Evolutionary conservation across 2,113 vertebrate species (phyloP).

Genomic region (Emydura subglobosa): DNA sequence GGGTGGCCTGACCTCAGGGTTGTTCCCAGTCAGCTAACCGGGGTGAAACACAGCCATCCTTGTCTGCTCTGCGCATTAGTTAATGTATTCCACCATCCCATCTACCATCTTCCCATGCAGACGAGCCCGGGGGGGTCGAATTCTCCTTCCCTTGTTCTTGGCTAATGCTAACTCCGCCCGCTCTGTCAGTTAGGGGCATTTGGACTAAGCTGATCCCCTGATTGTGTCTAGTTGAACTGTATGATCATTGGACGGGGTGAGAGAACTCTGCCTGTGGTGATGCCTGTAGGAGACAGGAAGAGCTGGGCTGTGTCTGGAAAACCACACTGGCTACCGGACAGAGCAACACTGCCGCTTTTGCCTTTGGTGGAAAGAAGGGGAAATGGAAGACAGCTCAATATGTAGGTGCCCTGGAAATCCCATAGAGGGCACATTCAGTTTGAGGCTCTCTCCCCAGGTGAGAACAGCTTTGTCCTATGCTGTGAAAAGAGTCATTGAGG

Average conservation of each 20-base stretch:
- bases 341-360: neutral
- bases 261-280: neutral
- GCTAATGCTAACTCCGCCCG: neutral
- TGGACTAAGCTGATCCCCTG: neutral
- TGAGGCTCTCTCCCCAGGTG: neutral
- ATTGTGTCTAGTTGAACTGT: neutral
- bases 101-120: neutral
- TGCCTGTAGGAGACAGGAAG: neutral
- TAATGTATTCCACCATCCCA: neutral
- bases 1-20: neutral
- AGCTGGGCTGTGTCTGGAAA: neutral
- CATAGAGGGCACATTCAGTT: neutral
- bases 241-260: neutral
- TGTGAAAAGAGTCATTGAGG: neutral
- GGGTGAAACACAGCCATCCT: neutral
- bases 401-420: neutral
- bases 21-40: neutral
- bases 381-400: neutral
- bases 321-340: neutral
- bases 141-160: neutral
- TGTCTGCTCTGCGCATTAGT: neutral
- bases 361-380: too few species aligned
- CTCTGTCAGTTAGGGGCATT: neutral
- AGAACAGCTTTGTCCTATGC: neutral
- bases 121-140: neutral